phyloP scores from a whole-genome alignment of 1,140 invertebrate species.

The Capitella teleta region DNA sequence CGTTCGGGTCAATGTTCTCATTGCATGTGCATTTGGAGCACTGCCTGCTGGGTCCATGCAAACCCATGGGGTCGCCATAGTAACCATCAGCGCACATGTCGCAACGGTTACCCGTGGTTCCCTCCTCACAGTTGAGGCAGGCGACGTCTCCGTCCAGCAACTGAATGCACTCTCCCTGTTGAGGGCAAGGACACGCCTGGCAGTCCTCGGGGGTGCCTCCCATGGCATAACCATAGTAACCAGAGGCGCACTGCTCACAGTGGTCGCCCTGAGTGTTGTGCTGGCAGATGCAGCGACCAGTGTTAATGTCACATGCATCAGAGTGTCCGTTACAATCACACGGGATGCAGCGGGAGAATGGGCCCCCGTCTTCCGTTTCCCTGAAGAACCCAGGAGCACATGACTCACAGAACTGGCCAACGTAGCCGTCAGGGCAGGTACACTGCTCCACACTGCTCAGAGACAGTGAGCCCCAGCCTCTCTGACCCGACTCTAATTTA shows the following conservation, averaged over 20 bases:
- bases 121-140: constrained; percentile 85
- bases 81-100: constrained; percentile 91
- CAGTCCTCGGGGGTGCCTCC: constrained; percentile 76
- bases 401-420: constrained; percentile 90
- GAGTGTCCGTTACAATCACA: constrained; percentile 95
- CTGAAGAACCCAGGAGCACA: constrained; percentile 88
- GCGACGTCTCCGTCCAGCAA: constrained; percentile 65
- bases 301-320: constrained; percentile 87
- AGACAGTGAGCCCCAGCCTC: constrained; percentile 55
- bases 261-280: constrained; percentile 93
- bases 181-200: constrained; percentile 85
- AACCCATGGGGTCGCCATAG: constrained; percentile 70
- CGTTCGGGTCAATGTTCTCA: constrained; percentile 79
- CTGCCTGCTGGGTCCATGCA: constrained; percentile 49
- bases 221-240: constrained; percentile 92
- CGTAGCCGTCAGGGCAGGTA: constrained; percentile 79
- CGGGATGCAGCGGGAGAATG: constrained; percentile 82
- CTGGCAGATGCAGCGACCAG: constrained; percentile 85
- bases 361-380: constrained; percentile 75
- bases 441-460: constrained; percentile 92
- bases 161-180: constrained; percentile 81
- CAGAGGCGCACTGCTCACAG: constrained; percentile 82
- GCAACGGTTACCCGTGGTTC: constrained; percentile 82
- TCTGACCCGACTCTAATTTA: constrained; percentile 69
- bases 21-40: constrained; percentile 88